Percentiles rank a stretch among this genome's conserved stretches.
These are phyloP conservation scores for Saccopteryx bilineata DNA, from an alignment of 2,113 vertebrate species.

Conservation along the genomic window DNA sequence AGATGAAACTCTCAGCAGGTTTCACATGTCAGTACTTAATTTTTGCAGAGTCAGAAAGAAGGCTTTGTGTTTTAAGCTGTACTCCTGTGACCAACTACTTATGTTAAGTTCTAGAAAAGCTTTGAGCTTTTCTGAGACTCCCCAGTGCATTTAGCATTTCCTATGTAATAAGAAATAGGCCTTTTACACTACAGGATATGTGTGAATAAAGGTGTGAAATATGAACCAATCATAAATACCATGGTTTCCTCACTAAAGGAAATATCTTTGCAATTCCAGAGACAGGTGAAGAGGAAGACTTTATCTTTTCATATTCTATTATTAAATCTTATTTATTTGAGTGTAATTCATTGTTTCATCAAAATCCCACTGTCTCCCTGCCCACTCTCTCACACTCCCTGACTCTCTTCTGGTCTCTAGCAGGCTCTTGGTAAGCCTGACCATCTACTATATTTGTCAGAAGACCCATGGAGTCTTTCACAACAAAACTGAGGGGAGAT, in stretches of 20 bases:
- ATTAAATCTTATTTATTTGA: slow-evolving; percentile 79
- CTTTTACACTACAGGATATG: slow-evolving; percentile 81
- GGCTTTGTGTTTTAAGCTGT: slow-evolving; percentile 66
- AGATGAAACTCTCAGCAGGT: slow-evolving; percentile 73
- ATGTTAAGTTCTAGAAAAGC: slow-evolving; percentile 78
- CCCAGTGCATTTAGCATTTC: slow-evolving; percentile 83
- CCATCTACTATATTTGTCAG: neutral
- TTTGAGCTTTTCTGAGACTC: slow-evolving; percentile 80
- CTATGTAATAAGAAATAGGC: slow-evolving; percentile 80
- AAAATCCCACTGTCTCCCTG: neutral
- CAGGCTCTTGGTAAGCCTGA: neutral
- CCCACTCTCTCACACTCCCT: neutral
- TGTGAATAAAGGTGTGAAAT: slow-evolving; percentile 82
- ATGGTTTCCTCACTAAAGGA: slow-evolving; percentile 77
- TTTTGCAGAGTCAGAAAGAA: slow-evolving; percentile 78
- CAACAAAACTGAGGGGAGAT: slow-evolving; percentile 15
- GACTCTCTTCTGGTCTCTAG: neutral
- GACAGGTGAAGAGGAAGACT: slow-evolving; percentile 80
- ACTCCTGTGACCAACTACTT: slow-evolving; percentile 79
- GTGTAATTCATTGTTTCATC: slow-evolving; percentile 69
- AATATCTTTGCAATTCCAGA: slow-evolving; percentile 79
- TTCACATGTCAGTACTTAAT: slow-evolving; percentile 71
- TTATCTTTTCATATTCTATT: slow-evolving; percentile 62
- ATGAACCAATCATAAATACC: slow-evolving; percentile 81
- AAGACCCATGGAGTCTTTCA: neutral